phyloP scores from a whole-genome alignment of 2,888 invertebrate species.

The Cyclophora albipunctata region DNA sequence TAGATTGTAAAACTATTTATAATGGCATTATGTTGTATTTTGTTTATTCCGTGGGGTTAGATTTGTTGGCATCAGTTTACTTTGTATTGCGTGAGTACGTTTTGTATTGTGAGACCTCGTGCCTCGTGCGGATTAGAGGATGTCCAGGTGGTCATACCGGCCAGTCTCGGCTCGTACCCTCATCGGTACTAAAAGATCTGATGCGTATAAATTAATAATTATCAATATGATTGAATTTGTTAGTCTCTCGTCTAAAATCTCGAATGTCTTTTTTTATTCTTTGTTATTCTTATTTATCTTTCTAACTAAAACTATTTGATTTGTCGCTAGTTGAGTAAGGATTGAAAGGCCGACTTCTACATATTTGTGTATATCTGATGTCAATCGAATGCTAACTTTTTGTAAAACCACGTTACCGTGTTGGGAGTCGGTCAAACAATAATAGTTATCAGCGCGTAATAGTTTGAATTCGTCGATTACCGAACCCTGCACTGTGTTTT shows the following conservation, averaged over 20 bases:
- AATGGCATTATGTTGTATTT: slow-evolving; percentile 7
- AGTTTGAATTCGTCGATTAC: too few species aligned
- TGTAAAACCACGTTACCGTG: too few species aligned
- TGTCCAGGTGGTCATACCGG: background rate
- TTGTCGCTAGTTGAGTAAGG: background rate
- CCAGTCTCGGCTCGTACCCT: background rate
- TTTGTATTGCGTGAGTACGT: background rate
- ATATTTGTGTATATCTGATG: background rate
- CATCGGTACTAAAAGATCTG: background rate
- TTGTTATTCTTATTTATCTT: too few species aligned
- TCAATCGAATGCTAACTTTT: too few species aligned
- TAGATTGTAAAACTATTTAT: slow-evolving; percentile 10
- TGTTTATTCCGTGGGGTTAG: slow-evolving; percentile 18
- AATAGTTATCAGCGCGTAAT: too few species aligned
- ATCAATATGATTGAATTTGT: background rate
- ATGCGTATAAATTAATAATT: background rate
- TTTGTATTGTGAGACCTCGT: background rate
- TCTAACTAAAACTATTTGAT: background rate
- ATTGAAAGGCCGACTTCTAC: background rate
- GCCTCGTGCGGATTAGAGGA: background rate
- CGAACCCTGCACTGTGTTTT: too few species aligned
- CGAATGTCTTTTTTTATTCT: too few species aligned
- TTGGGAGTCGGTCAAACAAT: too few species aligned
- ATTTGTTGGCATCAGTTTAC: background rate
- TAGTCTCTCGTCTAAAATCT: too few species aligned